Evolutionary conservation across 2,113 vertebrate genomes (phyloP).

Genomic region (Myodes glareolus): DNA sequence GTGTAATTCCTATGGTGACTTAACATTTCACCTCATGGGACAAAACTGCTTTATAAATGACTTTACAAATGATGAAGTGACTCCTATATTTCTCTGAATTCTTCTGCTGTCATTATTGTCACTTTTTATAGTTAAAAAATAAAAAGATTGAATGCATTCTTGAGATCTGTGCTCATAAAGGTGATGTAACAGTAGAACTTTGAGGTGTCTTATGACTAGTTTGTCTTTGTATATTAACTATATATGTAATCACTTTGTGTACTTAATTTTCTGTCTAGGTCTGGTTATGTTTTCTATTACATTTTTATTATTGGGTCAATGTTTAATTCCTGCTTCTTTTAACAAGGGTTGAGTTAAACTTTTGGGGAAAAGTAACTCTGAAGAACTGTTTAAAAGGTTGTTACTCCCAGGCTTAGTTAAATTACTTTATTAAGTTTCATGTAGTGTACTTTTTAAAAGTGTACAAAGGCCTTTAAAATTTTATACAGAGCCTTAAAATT

Average conservation of each 20-base stretch:
- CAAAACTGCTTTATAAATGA: background rate
- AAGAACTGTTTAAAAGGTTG: conserved; percentile 12
- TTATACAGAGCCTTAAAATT: conserved; percentile 8
- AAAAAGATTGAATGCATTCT: background rate
- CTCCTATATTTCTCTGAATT: background rate
- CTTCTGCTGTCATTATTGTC: background rate
- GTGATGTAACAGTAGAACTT: background rate
- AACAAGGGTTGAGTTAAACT: conserved; percentile 18
- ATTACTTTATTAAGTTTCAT: conserved; percentile 68
- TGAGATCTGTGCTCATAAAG: background rate
- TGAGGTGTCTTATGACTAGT: conserved; percentile 36
- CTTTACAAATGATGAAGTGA: background rate
- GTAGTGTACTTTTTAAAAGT: conserved; percentile 64
- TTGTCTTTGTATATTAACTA: conserved; percentile 52
- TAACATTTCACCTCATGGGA: background rate
- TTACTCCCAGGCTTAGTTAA: conserved; percentile 72
- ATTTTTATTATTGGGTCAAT: conserved; percentile 39
- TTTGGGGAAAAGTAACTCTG: conserved; percentile 19
- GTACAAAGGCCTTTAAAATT: conserved; percentile 22
- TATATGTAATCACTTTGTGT: background rate
- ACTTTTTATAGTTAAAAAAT: background rate
- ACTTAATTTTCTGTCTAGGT: conserved; percentile 34
- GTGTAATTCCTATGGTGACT: background rate
- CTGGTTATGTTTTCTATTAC: conserved; percentile 32
- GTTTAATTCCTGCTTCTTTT: conserved; percentile 44